Conservation (phyloP, 1,140 invertebrate genomes). For the Drosophila auraria region DNA sequence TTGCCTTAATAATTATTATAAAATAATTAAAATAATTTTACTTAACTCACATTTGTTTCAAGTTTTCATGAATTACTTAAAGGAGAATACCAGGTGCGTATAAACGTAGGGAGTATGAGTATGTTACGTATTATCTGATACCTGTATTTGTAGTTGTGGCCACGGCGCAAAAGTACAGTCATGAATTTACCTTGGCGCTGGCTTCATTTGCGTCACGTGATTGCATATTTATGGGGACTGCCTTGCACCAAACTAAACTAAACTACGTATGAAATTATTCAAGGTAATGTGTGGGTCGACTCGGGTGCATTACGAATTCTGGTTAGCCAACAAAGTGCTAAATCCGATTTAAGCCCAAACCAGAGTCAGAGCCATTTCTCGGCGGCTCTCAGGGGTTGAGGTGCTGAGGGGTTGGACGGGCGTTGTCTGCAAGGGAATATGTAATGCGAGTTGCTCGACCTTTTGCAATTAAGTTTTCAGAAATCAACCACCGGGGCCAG, state of each 20-base stretch:
- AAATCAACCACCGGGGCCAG: slow-evolving; percentile 44
- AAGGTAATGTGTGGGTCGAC: slow-evolving; percentile 52
- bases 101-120: slow-evolving; percentile 1
- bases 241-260: slow-evolving; percentile 26
- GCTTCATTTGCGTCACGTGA: slow-evolving; percentile 54
- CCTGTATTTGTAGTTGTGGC: background rate
- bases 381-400: slow-evolving; percentile 10
- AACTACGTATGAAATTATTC: slow-evolving; percentile 63
- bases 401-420: background rate
- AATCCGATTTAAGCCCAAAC: slow-evolving; percentile 71
- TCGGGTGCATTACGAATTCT: slow-evolving; percentile 52
- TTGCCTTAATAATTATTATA: too few species aligned
- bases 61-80: background rate
- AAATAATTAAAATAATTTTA: background rate
- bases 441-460: slow-evolving; percentile 49
- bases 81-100: background rate
- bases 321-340: slow-evolving; percentile 68
- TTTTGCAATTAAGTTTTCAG: slow-evolving; percentile 59
- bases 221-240: slow-evolving; percentile 62
- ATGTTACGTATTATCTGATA: background rate
- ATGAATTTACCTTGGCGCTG: slow-evolving; percentile 30
- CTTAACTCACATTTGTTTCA: background rate
- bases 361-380: slow-evolving; percentile 19
- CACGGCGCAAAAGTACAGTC: slow-evolving; percentile 16
- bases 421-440: slow-evolving; percentile 53